Conservation (phyloP, 2,888 invertebrate species). For the Epistrophe grossulariae region DNA sequence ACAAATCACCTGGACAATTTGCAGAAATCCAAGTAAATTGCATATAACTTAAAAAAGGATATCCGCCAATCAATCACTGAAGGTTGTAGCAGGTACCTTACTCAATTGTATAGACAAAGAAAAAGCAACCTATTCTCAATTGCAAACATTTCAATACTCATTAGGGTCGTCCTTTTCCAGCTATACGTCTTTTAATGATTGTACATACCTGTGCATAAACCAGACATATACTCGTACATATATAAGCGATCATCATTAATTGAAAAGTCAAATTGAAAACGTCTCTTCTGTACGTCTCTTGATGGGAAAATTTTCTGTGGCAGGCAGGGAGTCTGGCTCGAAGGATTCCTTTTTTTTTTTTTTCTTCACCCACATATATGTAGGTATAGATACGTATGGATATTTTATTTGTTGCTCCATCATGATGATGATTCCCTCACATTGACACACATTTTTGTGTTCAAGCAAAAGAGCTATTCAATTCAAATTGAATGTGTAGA, state of each 20-base stretch:
- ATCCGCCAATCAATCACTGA: conserved; percentile 60
- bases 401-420: conserved; percentile 21
- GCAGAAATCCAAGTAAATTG: conserved; percentile 12
- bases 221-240: background rate
- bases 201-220: conserved; percentile 5
- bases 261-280: conserved; percentile 72
- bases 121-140: conserved; percentile 18
- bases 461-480: conserved; percentile 38
- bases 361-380: background rate
- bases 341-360: conserved; percentile 7
- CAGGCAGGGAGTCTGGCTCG: conserved; percentile 2
- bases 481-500: conserved; percentile 62
- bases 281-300: conserved; percentile 31
- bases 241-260: conserved; percentile 67
- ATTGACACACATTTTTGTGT: conserved; percentile 43
- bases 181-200: conserved; percentile 53
- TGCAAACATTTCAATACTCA: conserved; percentile 65
- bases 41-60: conserved; percentile 39
- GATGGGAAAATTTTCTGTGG: conserved; percentile 23
- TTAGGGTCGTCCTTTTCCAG: conserved; percentile 42
- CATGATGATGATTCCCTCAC: background rate
- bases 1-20: conserved; percentile 29
- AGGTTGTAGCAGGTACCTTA: background rate
- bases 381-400: too few relatives aligned
- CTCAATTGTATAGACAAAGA: background rate